Conservation (phyloP, 2,113 vertebrate species). For the Rhea pennata region DNA sequence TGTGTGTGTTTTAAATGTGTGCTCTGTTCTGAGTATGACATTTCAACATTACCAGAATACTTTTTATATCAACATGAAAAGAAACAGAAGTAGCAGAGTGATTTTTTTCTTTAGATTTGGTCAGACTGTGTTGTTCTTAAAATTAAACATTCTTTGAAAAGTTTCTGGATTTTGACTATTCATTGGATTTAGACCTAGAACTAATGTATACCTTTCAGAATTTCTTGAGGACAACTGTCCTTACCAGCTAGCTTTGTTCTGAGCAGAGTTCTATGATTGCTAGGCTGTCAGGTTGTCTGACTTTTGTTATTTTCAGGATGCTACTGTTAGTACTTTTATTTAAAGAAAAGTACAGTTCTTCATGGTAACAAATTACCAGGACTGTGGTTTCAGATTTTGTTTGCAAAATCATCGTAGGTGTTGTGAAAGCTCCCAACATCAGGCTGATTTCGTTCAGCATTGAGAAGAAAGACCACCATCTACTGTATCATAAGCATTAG, state of each 20-base stretch:
- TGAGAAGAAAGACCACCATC: not conserved
- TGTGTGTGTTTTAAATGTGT: not conserved
- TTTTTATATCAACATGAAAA: not conserved
- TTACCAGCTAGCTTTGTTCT: not conserved
- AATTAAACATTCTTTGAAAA: not conserved
- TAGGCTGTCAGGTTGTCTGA: not conserved
- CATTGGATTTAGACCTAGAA: not conserved
- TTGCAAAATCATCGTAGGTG: not conserved
- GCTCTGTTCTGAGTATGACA: not conserved
- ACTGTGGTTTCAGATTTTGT: not conserved
- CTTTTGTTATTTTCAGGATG: not conserved
- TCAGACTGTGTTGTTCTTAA: not conserved
- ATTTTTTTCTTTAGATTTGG: not conserved
- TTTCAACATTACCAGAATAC: not conserved
- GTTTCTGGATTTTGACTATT: not conserved
- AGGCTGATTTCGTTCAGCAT: not conserved
- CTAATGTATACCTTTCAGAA: not conserved
- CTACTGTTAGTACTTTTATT: accelerated
- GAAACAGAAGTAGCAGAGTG: not conserved
- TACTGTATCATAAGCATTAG: not conserved
- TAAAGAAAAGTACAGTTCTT: not conserved
- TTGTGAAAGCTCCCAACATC: not conserved
- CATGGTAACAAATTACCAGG: not conserved
- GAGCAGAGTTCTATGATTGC: not conserved
- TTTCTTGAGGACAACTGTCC: not conserved